These are phyloP conservation scores for Paraescarpia echinospica DNA, from an alignment of 1,140 invertebrate genomes.

Conservation along the genomic window DNA sequence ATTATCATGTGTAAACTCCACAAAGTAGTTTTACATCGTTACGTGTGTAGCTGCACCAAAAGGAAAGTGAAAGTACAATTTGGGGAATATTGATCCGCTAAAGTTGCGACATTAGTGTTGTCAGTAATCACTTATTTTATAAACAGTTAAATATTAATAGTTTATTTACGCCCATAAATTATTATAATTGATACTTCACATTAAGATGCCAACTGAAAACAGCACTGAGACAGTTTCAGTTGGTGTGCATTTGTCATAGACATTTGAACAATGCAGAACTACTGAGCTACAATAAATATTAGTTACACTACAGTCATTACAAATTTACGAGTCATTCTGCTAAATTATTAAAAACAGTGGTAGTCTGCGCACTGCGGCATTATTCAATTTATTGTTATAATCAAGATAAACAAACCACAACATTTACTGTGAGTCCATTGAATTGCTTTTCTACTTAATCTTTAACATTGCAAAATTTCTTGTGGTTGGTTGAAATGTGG, in stretches of 20 bases:
- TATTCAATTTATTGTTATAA: too few species aligned
- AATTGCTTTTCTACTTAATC: not conserved
- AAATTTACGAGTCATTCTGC: too few species aligned
- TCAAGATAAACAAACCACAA: not conserved
- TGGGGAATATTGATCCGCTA: not conserved
- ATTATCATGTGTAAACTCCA: not conserved
- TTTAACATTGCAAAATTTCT: not conserved
- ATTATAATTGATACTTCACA: not conserved
- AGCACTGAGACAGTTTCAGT: not conserved
- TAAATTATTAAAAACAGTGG: too few species aligned
- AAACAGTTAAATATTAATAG: not conserved
- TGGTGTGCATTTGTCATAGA: not conserved
- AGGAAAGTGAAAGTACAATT: not conserved
- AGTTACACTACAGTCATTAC: not conserved
- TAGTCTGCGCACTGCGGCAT: too few species aligned
- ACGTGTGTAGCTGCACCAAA: not conserved
- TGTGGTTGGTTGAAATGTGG: too few species aligned
- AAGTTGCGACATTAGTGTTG: not conserved
- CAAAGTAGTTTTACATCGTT: not conserved
- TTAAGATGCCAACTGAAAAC: not conserved
- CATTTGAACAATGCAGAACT: not conserved
- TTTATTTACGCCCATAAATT: too few species aligned
- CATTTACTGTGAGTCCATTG: not conserved
- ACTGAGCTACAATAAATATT: not conserved
- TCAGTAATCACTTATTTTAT: not conserved